Conservation (phyloP, 1,140 invertebrate species). For the Cecropterus lyciades region DNA sequence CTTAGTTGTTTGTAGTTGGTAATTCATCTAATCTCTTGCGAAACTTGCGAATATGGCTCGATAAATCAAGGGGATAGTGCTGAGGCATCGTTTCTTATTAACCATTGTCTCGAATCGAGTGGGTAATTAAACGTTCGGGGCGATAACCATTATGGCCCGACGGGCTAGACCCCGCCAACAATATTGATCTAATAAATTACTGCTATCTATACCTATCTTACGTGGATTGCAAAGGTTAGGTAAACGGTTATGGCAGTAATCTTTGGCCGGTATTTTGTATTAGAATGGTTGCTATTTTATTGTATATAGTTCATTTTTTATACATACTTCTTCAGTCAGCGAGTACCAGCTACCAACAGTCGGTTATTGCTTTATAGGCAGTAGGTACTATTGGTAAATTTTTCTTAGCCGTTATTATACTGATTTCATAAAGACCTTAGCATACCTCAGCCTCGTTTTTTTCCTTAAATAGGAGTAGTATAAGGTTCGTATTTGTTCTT, state of each 20-base stretch:
- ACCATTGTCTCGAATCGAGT: slow-evolving; percentile 71
- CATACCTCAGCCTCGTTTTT: too few relatives aligned
- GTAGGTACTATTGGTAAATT: too few relatives aligned
- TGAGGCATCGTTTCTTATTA: slow-evolving; percentile 74
- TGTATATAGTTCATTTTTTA: not conserved
- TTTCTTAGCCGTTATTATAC: too few relatives aligned
- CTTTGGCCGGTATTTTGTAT: slow-evolving; percentile 6
- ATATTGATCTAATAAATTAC: slow-evolving; percentile 78
- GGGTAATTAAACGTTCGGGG: slow-evolving; percentile 67
- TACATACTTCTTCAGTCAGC: too few relatives aligned
- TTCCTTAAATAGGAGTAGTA: too few relatives aligned
- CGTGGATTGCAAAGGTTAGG: slow-evolving; percentile 46
- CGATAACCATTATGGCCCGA: slow-evolving; percentile 70
- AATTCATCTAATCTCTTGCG: slow-evolving; percentile 62
- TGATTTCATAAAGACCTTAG: too few relatives aligned
- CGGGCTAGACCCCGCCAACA: slow-evolving; percentile 60
- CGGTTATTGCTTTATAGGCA: too few relatives aligned
- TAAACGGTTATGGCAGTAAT: slow-evolving; percentile 31
- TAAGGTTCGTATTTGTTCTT: too few relatives aligned
- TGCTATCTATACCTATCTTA: slow-evolving; percentile 52
- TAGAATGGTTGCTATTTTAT: not conserved
- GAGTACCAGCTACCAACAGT: too few relatives aligned
- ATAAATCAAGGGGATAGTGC: slow-evolving; percentile 71
- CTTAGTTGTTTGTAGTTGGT: slow-evolving; percentile 55
- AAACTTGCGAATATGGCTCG: slow-evolving; percentile 53